These are phyloP conservation scores for Gonocerus acuteangulatus DNA, from an alignment of 2,888 invertebrate genomes.

Conservation along the genomic window DNA sequence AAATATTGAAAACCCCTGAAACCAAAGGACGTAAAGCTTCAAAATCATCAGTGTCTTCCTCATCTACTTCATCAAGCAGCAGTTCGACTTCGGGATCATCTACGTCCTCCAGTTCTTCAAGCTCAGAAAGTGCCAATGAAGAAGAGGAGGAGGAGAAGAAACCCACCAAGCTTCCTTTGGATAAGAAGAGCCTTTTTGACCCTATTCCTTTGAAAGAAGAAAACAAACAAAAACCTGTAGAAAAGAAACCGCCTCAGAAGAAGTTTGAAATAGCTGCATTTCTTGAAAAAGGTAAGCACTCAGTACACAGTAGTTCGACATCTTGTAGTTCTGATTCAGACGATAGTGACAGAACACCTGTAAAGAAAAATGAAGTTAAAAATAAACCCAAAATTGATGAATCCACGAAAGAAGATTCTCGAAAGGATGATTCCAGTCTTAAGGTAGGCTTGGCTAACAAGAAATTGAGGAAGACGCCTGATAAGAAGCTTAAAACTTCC, in stretches of 20 bases:
- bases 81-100: constrained; percentile 41
- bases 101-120: constrained; percentile 50
- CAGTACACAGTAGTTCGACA: constrained; percentile 55
- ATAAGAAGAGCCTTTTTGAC: constrained; percentile 38
- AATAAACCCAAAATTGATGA: constrained; percentile 15
- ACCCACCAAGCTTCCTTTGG: constrained; percentile 26
- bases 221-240: constrained; percentile 51
- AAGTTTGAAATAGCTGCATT: constrained; percentile 53
- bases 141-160: constrained; percentile 35
- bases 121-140: constrained; percentile 40
- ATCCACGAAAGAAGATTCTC: constrained; percentile 9
- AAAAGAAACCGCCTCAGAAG: constrained; percentile 32
- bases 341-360: constrained; percentile 42
- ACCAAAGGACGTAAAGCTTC: constrained; percentile 34
- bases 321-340: constrained; percentile 51
- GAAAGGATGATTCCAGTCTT: constrained; percentile 36
- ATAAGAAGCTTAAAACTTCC: constrained; percentile 78
- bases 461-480: constrained; percentile 59
- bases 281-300: constrained; percentile 61
- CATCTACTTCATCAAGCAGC: constrained; percentile 48
- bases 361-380: constrained; percentile 33
- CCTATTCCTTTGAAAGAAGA: constrained; percentile 39
- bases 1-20: constrained; percentile 39
- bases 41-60: constrained; percentile 43
- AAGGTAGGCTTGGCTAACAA: constrained; percentile 43